Evolutionary conservation across 2,797 vertebrate genomes (phyloP).

Genomic region (Peromyscus attwateri): DNA sequence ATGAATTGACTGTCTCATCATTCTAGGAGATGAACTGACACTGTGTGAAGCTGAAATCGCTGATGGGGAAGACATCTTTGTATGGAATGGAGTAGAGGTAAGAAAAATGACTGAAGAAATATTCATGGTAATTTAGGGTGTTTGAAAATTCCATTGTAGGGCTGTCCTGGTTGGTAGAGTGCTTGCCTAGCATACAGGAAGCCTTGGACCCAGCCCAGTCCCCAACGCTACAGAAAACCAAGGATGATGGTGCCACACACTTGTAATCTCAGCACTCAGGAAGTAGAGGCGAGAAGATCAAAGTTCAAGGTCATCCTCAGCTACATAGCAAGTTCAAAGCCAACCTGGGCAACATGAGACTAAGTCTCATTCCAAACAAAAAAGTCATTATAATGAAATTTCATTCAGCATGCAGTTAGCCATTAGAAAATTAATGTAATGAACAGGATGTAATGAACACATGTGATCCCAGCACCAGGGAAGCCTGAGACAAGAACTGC

Average conservation of each 20-base stretch:
- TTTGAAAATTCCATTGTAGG: neutral
- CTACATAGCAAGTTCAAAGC: neutral
- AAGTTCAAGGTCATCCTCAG: neutral
- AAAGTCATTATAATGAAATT: neutral
- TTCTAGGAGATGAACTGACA: slow-evolving; percentile 91
- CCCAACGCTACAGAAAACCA: neutral
- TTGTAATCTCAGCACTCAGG: neutral
- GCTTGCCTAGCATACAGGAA: neutral
- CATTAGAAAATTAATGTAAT: neutral
- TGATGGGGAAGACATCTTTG: slow-evolving; percentile 93
- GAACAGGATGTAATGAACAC: neutral
- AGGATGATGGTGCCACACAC: neutral
- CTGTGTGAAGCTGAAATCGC: slow-evolving; percentile 90
- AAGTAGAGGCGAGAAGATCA: neutral
- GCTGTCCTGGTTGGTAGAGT: neutral
- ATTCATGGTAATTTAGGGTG: neutral
- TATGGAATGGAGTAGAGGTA: slow-evolving; percentile 98
- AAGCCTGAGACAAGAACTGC: neutral
- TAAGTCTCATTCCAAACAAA: neutral
- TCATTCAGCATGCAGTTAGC: neutral
- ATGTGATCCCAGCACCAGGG: neutral
- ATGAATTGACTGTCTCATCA: neutral
- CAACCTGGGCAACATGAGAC: neutral
- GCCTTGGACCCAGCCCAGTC: neutral
- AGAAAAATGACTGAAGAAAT: slow-evolving; percentile 72